Evolutionary conservation across 2,113 vertebrate species (phyloP).

Genomic region (Pristiophorus japonicus): DNA sequence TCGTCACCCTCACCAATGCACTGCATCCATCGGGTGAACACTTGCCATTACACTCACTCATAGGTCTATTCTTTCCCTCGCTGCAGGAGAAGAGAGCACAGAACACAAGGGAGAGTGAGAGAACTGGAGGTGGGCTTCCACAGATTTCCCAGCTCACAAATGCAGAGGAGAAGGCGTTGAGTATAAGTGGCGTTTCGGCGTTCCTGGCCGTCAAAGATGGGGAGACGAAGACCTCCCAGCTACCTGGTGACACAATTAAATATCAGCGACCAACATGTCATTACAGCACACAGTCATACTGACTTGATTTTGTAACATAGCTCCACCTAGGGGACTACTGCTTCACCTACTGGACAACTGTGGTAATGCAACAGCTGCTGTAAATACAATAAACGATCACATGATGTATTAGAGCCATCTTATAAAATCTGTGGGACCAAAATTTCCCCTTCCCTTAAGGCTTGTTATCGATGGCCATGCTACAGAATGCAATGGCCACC

Average conservation of each 20-base stretch:
- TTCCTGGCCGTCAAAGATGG: background rate
- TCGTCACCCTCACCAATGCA: background rate
- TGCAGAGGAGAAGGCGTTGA: no score
- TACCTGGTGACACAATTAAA: background rate
- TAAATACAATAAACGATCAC: no score
- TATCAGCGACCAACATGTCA: background rate
- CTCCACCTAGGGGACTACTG: no score
- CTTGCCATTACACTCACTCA: background rate
- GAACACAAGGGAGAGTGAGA: background rate
- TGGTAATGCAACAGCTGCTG: no score
- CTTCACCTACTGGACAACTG: no score
- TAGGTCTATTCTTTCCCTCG: background rate
- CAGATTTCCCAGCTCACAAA: background rate
- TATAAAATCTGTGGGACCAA: no score
- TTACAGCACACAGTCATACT: background rate
- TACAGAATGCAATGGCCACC: no score
- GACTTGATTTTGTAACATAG: no score
- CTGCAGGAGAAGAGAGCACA: background rate
- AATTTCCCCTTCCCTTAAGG: no score
- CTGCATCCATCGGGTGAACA: background rate
- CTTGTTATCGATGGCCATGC: no score
- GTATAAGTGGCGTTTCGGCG: no score
- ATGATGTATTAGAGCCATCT: no score
- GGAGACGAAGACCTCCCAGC: background rate
- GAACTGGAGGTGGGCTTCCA: background rate